Evolutionary conservation across 1,140 invertebrate genomes (phyloP), one percentile per base, ranked within the genome.

Genomic region (Plodia interpunctella): DNA sequence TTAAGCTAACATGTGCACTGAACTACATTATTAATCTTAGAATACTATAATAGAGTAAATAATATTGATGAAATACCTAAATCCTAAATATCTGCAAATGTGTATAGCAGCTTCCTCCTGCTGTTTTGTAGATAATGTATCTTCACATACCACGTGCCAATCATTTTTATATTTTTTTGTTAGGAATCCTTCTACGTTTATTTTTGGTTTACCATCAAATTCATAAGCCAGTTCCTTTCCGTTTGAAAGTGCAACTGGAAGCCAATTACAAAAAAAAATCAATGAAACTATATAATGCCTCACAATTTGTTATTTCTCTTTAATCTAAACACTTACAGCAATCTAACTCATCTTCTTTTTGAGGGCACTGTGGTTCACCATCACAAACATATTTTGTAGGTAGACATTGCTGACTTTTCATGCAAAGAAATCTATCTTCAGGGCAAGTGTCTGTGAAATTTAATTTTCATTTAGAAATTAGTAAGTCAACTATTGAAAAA

Each of bases 271-370:
- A 8, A n/a, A 53, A n/a, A 0, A 53, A 25, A 53, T 53, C 13
- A 25, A 13, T 53, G 13, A 25, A 25, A 25, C 2, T 25, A 25
- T 6, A 25, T 25, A 25, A 25, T n/a, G 21, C 21, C 2, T 25
- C 6, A 25, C 6, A 6, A 25, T 25, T 25, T 25, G 6, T 3
- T 6, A 25, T n/a, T n/a, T n/a, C n/a, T n/a, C n/a, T 17, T n/a
- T 25, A 19, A 49, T 52, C 44, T 1, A 57, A 44, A 18, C 59
- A 82, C 85, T 80, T 90, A 71, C 85, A 92, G 70, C 95, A 96
- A 68, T 95, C 92, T 11, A 86, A 55, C 88, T 96, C 95, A 74
- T 96, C 95, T 70, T 92, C 94, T 28, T 92, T 92, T 65, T 93
- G 93, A 0, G 90, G 70, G 70, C 95, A 96, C 49, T 96, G 89